Evolutionary conservation across 1,140 invertebrate species (phyloP), one percentile per base, ranked within the genome.

Genomic region (Macrobrachium nipponense): DNA sequence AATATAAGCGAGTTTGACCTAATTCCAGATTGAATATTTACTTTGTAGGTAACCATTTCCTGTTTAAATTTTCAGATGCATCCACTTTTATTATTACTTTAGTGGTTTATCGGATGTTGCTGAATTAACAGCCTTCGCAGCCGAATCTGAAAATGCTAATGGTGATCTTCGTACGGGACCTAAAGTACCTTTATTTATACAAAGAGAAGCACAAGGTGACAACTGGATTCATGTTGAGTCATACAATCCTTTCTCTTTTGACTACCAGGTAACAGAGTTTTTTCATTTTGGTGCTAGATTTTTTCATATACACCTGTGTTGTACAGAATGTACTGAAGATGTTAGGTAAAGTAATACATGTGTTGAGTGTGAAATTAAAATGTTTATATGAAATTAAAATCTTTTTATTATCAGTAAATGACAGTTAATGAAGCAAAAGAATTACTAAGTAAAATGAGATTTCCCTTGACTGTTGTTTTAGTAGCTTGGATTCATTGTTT

Each of bases 21-120:
- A 2, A 10, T 3, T 14, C 17, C 27, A 20, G 11, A 18, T 23
- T 76, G 14, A 0, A 62, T 27, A 17, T 64, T 36, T 12, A 27
- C n/a, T 36, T 64, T n/a, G 23, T 62, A 15, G 4, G 18, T 23
- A 15, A 27, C 5, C 17, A 64, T 62, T 62, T 62, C 61, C 20
- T 44, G 8, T 14, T 44, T n/a, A 61, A 10, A 20, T 58, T 51
- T 5, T 27, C 77, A 86, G 83, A 23, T 86, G 77, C 61, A 4
- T 80, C 17, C 62, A 73, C 70, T 80, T 86, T 51, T 86, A 86
- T 44, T 86, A 86, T 62, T 80, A 86, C 76, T 15, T 86, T 64
- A 72, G 76, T 5, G 83, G 78, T 17, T 8, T 86, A 17, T 75
- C 83, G 60, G n/a, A 70, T 61, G 61, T 59, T 20, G 77, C 66